Base-by-base conservation (phyloP, 2,113 vertebrate genomes). In the Onychostruthus taczanowskii region DNA sequence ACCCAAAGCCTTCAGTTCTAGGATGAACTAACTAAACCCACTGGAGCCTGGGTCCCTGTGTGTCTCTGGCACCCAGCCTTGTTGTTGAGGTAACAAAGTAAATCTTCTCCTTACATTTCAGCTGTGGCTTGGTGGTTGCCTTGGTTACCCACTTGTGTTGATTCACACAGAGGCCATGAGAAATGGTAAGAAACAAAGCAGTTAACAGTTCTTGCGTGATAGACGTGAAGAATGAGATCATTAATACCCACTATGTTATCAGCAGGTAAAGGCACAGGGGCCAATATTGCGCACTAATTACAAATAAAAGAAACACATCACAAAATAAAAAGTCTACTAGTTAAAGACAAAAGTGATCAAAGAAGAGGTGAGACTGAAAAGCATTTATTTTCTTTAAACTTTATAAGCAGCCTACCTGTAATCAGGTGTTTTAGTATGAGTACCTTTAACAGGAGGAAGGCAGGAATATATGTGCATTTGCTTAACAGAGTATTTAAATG, bases 1-100 rank as follows among this genome's bases (percentile, higher is more conserved):
- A 6, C 6, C 13, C 2, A 0, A 50, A 50, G 17, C 37, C 33
- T 27, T 61, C 15, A 44, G 22, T 23, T 28, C 33, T 0, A 37
- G 27, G 33, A 77, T 33, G 63, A 68, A 35, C 33, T 77, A 68
- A 35, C 33, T 77, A 44, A 52, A 0, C 6, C 37, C 49, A 22
- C 13, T 6, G 53, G 9, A 77, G 31, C 27, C 26, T 15, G 37
- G 16, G 16, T 35, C 44, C 44, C 62, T 31, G 11, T 27, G 22
- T 16, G 17, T 19, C 53, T 31, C 72, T 18, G 22, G 27, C 63
- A 87, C 15, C 8, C 27, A 53, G 53, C 55, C 63, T 46, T 10
- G 33, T 16, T 2, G 4, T 10, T 44, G 39, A 69, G 33, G 53
- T 46, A 87, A 69, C 27, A 77, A 77, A 77, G 59, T 44, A 68